A percentile compares a stretch with the other conserved stretches of the same genome.
phyloP scores from a whole-genome alignment of 2,888 invertebrate species.

The Thyatira batis region DNA sequence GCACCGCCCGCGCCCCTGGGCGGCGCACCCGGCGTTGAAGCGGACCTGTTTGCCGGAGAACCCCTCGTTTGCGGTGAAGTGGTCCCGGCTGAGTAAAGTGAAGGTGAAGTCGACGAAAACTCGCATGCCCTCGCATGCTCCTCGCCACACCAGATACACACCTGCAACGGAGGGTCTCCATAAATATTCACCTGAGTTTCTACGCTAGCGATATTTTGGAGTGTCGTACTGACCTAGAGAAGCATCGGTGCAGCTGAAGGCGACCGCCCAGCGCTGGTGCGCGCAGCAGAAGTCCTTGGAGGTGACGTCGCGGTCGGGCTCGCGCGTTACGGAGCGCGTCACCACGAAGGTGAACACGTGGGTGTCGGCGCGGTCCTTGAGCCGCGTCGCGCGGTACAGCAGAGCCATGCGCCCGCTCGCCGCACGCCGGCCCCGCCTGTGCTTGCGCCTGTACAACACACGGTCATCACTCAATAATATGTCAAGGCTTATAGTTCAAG shows the following conservation, averaged over 20 bases:
- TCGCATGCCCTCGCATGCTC: conserved; percentile 88
- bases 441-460: conserved; percentile 52
- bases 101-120: conserved; percentile 91
- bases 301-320: conserved; percentile 90
- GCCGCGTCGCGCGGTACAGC: conserved; percentile 90
- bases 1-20: conserved; percentile 88
- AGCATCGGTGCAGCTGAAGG: conserved; percentile 89
- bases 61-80: conserved; percentile 91
- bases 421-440: conserved; percentile 73
- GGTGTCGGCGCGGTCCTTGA: conserved; percentile 91
- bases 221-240: conserved; percentile 74
- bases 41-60: conserved; percentile 89
- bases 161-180: conserved; percentile 76
- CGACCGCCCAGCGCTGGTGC: conserved; percentile 91
- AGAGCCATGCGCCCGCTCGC: conserved; percentile 87
- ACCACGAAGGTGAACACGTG: conserved; percentile 93
- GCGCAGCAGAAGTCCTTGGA: conserved; percentile 92
- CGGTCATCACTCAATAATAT: conserved; percentile 10
- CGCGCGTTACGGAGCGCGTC: conserved; percentile 88
- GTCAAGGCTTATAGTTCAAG: too few relatives aligned
- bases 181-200: background rate
- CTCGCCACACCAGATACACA: conserved; percentile 89
- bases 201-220: background rate
- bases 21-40: conserved; percentile 86
- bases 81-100: conserved; percentile 90